Conservation (phyloP, 2,113 vertebrate genomes). For the Alces alces region DNA sequence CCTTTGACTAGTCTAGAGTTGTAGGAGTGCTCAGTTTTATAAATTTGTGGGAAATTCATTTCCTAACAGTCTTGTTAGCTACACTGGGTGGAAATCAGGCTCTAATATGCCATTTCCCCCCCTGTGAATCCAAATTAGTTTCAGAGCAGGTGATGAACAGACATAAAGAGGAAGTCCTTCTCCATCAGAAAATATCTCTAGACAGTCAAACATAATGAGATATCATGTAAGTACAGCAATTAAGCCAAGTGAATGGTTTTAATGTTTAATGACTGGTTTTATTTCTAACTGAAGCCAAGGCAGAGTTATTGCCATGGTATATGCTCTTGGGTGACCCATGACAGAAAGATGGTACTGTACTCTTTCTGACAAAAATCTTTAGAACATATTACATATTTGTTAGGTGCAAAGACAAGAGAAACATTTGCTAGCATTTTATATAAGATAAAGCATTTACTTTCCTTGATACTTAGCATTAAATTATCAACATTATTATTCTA, state of each 20-base stretch:
- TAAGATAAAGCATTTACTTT: not conserved
- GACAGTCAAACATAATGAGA: slow-evolving; percentile 58
- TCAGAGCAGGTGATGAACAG: slow-evolving; percentile 51
- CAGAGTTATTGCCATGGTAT: not conserved
- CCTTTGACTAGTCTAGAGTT: not conserved
- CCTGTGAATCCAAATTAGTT: slow-evolving; percentile 42
- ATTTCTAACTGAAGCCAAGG: slow-evolving; percentile 43
- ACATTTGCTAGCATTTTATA: not conserved
- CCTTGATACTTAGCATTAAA: not conserved
- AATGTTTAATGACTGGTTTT: slow-evolving; percentile 68
- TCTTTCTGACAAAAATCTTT: not conserved
- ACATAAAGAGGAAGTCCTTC: slow-evolving; percentile 48
- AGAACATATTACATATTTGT: not conserved
- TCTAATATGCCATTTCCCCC: not conserved
- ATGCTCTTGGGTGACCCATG: not conserved
- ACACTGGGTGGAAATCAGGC: not conserved
- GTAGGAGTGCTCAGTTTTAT: not conserved
- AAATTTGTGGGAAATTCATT: not conserved
- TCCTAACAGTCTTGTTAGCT: not conserved
- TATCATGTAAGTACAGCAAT: slow-evolving; percentile 63
- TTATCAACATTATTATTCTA: not conserved
- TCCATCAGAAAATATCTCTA: slow-evolving; percentile 53
- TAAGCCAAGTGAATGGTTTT: slow-evolving; percentile 58
- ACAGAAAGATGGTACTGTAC: not conserved
- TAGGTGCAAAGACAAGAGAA: not conserved